These are phyloP conservation scores for Babyrousa celebensis DNA, from an alignment of 2,797 vertebrate species.

Conservation along the genomic window DNA sequence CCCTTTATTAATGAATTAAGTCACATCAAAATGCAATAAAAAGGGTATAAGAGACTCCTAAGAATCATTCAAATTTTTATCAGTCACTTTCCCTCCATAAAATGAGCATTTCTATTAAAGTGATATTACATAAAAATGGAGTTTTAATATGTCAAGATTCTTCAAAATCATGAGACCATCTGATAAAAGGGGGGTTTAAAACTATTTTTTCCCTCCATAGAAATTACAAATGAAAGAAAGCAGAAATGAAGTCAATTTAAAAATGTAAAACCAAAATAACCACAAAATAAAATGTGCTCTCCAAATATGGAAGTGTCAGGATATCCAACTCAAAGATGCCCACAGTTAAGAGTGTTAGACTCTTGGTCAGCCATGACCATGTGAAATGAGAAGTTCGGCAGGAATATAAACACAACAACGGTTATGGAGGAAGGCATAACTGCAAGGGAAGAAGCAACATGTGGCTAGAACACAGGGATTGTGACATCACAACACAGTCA, in stretches of 20 bases:
- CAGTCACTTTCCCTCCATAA: conserved; percentile 75
- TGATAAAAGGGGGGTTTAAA: conserved; percentile 65
- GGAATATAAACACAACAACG: neutral
- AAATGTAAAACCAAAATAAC: conserved; percentile 57
- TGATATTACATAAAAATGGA: conserved; percentile 76
- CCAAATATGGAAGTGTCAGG: neutral
- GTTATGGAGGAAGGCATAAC: neutral
- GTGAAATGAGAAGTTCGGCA: neutral
- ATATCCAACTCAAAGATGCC: neutral
- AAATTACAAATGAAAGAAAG: conserved; percentile 72
- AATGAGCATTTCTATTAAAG: conserved; percentile 84
- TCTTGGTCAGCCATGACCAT: neutral
- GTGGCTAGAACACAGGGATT: neutral
- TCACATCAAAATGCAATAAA: conserved; percentile 77
- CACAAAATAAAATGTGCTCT: conserved; percentile 24
- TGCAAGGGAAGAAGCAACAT: neutral
- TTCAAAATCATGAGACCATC: conserved; percentile 77
- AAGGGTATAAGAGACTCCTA: conserved; percentile 69
- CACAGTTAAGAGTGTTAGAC: neutral
- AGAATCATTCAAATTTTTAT: conserved; percentile 79
- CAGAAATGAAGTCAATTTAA: conserved; percentile 50
- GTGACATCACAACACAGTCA: neutral
- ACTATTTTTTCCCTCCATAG: neutral
- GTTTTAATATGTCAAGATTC: conserved; percentile 75
- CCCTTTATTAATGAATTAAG: conserved; percentile 78